Base-by-base conservation (phyloP, 1,140 invertebrate species). In the Magallana gigas region DNA sequence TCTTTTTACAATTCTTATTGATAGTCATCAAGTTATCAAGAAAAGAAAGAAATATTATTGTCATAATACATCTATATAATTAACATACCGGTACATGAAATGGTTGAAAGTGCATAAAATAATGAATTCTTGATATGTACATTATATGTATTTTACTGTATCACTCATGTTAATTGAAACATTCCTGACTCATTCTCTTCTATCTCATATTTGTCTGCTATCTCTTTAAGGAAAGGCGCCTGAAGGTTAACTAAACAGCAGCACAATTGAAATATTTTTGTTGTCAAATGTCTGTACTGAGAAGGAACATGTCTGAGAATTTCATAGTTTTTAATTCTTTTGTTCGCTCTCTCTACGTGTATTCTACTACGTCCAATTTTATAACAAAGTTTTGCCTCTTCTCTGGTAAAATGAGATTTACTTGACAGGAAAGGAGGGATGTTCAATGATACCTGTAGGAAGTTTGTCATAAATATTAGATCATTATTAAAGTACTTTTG, bases 381-480 rank as follows among this genome's bases (percentile, higher is more conserved):
- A 56, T 85, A 88, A 82, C 87, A 88, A 0, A 88, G 84, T 83
- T 88, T 62, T 68, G 84, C 88, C 16, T 84, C 88, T 57, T 89
- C 83, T 89, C 84, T 89, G 12, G 89, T 90, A 81, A 88, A 88
- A n/a, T 88, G 76, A 57, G 48, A 59, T 85, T 89, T 90, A 57
- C 57, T 62, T 11, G 64, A 76, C 8, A 90, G 64, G 87, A 90
- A 91, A 71, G 88, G 90, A 58, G 89, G 89, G 56, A 90, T 91
- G 86, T 91, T 90, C 64, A 91, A 82, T 29, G 83, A 59, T n/a
- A 91, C 87, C 86, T 64, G 80, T 11, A 36, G 80, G 84, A 57
- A 90, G 84, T 64, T 88, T 76, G 68, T 90, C 90, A 80, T 89
- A 84, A 5, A 91, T 87, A 81, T 88, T 90, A 59, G 88, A 91